Percentiles rank a stretch among this genome's conserved stretches.
Conservation (phyloP, 2,888 invertebrate species). For the Coelinius sp. region DNA sequence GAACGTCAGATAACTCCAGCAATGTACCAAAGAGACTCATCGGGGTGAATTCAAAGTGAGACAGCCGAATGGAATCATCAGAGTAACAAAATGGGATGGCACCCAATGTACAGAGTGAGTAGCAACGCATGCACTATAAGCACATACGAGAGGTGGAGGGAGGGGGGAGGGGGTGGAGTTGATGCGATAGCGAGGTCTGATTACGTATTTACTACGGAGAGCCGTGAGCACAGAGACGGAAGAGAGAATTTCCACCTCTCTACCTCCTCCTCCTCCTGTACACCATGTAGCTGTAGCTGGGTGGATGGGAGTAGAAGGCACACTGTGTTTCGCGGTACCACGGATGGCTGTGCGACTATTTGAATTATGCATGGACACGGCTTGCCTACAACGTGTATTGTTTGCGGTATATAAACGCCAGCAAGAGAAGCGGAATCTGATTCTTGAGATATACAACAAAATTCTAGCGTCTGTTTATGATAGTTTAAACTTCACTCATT, state of each 20-base stretch:
- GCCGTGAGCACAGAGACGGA: slow-evolving; percentile 60
- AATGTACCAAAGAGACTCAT: background rate
- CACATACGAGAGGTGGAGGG: slow-evolving; percentile 27
- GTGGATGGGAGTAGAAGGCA: background rate
- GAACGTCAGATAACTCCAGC: no score
- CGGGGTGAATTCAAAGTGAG: slow-evolving; percentile 13
- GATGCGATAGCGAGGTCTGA: slow-evolving; percentile 64
- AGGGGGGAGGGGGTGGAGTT: slow-evolving; percentile 31
- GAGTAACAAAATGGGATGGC: slow-evolving; percentile 38
- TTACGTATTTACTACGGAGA: slow-evolving; percentile 69
- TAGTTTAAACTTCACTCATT: slow-evolving; percentile 26
- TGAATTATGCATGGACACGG: slow-evolving; percentile 71
- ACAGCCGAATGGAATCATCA: slow-evolving; percentile 36
- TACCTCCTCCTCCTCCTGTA: background rate
- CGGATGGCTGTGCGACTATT: slow-evolving; percentile 66
- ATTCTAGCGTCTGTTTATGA: background rate
- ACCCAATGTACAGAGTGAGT: slow-evolving; percentile 24
- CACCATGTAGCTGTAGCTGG: slow-evolving; percentile 30
- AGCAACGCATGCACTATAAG: slow-evolving; percentile 3
- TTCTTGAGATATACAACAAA: slow-evolving; percentile 58
- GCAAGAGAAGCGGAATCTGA: slow-evolving; percentile 53
- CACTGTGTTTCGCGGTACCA: slow-evolving; percentile 61
- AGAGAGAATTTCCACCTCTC: slow-evolving; percentile 64
- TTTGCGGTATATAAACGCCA: slow-evolving; percentile 59
- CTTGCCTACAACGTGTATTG: slow-evolving; percentile 69